These are phyloP conservation scores for Parambassis ranga DNA, from an alignment of 2,797 vertebrate genomes.

Conservation along the genomic window DNA sequence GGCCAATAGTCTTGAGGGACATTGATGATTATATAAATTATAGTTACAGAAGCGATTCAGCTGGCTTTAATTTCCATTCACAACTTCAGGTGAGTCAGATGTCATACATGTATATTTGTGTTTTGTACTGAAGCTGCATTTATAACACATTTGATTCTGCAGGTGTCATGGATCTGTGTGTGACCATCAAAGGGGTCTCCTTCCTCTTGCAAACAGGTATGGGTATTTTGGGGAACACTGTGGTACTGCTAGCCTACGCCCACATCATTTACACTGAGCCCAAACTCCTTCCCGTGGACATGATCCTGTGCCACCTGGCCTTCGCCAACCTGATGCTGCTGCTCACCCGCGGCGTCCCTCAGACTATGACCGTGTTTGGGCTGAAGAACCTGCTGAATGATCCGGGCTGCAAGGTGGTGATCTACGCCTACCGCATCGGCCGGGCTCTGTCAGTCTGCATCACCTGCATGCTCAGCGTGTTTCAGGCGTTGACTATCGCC, in stretches of 20 bases:
- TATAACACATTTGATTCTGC: slow-evolving; percentile 14
- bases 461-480: slow-evolving; percentile 84
- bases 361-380: slow-evolving; percentile 82
- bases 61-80: background rate
- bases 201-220: slow-evolving; percentile 83
- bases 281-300: slow-evolving; percentile 78
- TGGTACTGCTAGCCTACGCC: slow-evolving; percentile 76
- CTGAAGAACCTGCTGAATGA: slow-evolving; percentile 75
- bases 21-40: slow-evolving; percentile 73
- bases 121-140: too few species aligned
- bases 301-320: slow-evolving; percentile 82
- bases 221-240: slow-evolving; percentile 76
- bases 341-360: slow-evolving; percentile 79
- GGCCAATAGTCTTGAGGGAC: slow-evolving; percentile 38
- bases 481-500: slow-evolving; percentile 78
- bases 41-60: slow-evolving; percentile 31
- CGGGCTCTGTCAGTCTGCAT: slow-evolving; percentile 82
- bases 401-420: slow-evolving; percentile 79
- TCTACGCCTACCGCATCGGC: slow-evolving; percentile 78
- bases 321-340: slow-evolving; percentile 81
- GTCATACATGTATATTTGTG: too few species aligned
- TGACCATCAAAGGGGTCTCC: slow-evolving; percentile 84
- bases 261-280: slow-evolving; percentile 60
- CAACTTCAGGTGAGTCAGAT: slow-evolving; percentile 54
- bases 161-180: slow-evolving; percentile 81